These are phyloP conservation scores for Hydroisotoma schaefferi DNA, from an alignment of 2,888 invertebrate species.

Conservation along the genomic window DNA sequence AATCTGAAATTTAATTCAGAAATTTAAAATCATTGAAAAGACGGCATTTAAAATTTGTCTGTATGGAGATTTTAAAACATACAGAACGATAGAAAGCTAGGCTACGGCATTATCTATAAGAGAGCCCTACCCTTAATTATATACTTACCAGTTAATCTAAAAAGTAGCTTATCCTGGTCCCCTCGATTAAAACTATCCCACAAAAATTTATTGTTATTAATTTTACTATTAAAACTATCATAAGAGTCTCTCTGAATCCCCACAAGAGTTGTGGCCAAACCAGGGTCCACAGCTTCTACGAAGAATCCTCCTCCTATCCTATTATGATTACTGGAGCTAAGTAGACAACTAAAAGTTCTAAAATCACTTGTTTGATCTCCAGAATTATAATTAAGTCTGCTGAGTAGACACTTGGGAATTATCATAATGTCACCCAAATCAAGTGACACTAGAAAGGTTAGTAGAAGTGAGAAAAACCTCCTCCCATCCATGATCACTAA, in stretches of 20 bases:
- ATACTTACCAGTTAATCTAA: neutral
- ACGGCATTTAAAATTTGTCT: too few relatives aligned
- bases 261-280: neutral
- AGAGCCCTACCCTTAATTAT: too few relatives aligned
- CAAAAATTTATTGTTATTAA: neutral
- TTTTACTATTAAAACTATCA: neutral
- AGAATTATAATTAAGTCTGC: neutral
- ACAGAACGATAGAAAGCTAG: too few relatives aligned
- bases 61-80: too few relatives aligned
- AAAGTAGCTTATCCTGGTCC: neutral
- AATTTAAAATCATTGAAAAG: too few relatives aligned
- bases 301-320: conserved; percentile 2
- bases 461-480: conserved; percentile 2
- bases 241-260: neutral
- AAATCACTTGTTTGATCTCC: neutral
- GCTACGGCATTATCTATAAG: too few relatives aligned
- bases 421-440: conserved; percentile 11
- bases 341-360: neutral
- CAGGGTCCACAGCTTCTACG: neutral
- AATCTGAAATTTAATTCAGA: neutral
- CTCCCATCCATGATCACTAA: conserved; percentile 2
- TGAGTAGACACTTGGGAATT: neutral
- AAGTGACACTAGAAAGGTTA: conserved; percentile 8
- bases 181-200: too few relatives aligned
- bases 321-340: neutral